phyloP scores from a whole-genome alignment of 1,140 invertebrate genomes.

The Drosophila pectinifera region DNA sequence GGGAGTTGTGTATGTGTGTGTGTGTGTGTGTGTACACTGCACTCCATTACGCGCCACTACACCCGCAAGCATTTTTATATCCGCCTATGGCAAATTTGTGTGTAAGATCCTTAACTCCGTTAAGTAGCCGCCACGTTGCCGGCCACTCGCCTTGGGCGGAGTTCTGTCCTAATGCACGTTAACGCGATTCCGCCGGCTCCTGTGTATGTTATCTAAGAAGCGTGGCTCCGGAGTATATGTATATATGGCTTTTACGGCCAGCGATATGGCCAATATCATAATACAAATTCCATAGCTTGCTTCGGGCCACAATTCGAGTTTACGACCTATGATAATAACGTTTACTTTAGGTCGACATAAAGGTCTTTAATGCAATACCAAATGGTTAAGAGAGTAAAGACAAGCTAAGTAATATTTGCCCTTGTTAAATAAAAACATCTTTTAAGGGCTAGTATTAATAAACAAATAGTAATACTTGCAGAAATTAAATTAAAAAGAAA shows the following conservation, averaged over 20 bases:
- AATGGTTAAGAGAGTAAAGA: not conserved
- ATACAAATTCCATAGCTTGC: slow-evolving; percentile 58
- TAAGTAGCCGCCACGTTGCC: slow-evolving; percentile 62
- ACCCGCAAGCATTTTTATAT: slow-evolving; percentile 36
- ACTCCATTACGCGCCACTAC: slow-evolving; percentile 59
- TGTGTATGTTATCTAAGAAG: slow-evolving; percentile 75
- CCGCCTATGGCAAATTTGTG: slow-evolving; percentile 63
- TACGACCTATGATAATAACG: slow-evolving; percentile 22
- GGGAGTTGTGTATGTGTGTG: slow-evolving; percentile 15
- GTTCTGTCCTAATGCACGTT: slow-evolving; percentile 36
- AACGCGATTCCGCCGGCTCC: slow-evolving; percentile 40
- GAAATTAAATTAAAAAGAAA: not conserved
- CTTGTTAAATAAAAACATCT: not conserved
- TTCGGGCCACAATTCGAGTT: slow-evolving; percentile 25
- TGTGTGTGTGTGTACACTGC: slow-evolving; percentile 28
- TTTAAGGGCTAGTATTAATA: not conserved
- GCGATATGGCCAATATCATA: slow-evolving; percentile 50
- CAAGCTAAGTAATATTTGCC: not conserved
- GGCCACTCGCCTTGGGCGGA: slow-evolving; percentile 15
- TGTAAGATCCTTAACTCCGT: slow-evolving; percentile 64
- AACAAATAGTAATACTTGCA: too few relatives aligned
- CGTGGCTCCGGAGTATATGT: slow-evolving; percentile 40
- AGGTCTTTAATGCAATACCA: not conserved
- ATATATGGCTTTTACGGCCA: slow-evolving; percentile 39
- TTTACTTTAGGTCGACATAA: slow-evolving; percentile 1